Base-by-base conservation (phyloP, 2,113 vertebrate species). In the Nycticryphes semicollaris region DNA sequence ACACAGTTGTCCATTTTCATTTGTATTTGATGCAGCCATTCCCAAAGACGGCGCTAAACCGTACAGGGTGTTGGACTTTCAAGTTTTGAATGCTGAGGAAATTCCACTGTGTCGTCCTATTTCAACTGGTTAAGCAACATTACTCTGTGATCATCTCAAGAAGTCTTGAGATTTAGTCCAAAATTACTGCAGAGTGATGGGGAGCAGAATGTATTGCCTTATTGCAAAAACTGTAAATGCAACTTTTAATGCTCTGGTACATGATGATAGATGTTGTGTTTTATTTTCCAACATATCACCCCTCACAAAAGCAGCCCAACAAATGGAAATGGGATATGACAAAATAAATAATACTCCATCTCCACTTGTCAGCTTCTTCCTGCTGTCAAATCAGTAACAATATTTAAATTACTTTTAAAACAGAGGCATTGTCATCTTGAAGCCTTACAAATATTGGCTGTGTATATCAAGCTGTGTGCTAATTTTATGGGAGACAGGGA, bases 351-450 rank as follows among this genome's bases (percentile, higher is more conserved):
- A 94, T 94, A 89, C 33, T 93, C 89, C 57, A 93, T 87, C 78
- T 92, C 57, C 15, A 3, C 50, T 87, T 95, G 75, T 93, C 92
- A 96, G 57, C 47, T 89, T 72, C 68, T 72, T 92, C 60, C 75
- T 80, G 27, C 84, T 96, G 86, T 90, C 66, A 97, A 97, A 97
- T 89, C 83, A 81, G 37, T 87, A 93, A 77, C 94, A 95, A 95
- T 86, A 79, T 90, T 86, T 91, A 85, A 93, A 70, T 63, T 91
- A n/a, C 69, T 76, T 79, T 74, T 77, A 51, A 82, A 93, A 77
- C 56, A 79, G 37, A 37, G 37, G 35, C 69, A 31, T 74, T 81
- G 82, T 79, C 84, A 43, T 79, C 66, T 77, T 76, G 59, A 94
- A 89, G 51, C 23, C 39, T 90, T 63, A 84, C 21, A 75, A 95